Base-by-base conservation (phyloP, 2,888 invertebrate species). In the Serrognathus titanus region DNA sequence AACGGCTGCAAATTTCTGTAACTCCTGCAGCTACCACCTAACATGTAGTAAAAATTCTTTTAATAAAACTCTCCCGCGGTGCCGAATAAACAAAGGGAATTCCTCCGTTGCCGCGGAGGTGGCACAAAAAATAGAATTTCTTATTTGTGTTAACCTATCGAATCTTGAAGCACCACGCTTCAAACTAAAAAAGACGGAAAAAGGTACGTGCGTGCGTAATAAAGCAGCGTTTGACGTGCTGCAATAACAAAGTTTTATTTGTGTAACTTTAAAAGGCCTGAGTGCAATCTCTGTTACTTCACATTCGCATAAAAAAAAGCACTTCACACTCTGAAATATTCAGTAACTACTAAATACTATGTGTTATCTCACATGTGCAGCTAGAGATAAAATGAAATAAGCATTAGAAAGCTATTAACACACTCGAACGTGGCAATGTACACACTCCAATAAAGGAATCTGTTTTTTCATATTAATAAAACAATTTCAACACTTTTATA, bases 101-200 rank as follows among this genome's bases (percentile, higher is more conserved):
- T 71, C 71, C 69, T 62, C 52, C 50, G 64, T 60, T 60, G 59
- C 65, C 63, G 69, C 62, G 64, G 62, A 66, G 68, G 68, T 63
- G 63, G 52, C 57, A 69, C 66, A 72, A 73, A 74, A 74, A 73
- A 71, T 70, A 72, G 67, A 66, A 66, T 64, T 62, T 55, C 56
- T 61, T 71, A 69, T 70, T 71, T 73, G 69, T 72, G 73, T 72
- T 71, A 70, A 73, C 70, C 68, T 65, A 66, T 69, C 68, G 43
- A 9, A 43, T 13, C 43, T 43, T 43, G 43, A 52, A 24, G 12
- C 41, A 12, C 16, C 12, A 45, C 35, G 43, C 16, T 16, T 16
- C 16, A 16, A 52, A 52, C 45, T 52, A 45, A 52, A 41, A 46
- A 31, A n/a, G 43, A 35, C 36, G 36, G 49, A 49, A 38, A 38